Evolutionary conservation across 2,888 invertebrate genomes (phyloP).

Genomic region (Dendrolimus houi): DNA sequence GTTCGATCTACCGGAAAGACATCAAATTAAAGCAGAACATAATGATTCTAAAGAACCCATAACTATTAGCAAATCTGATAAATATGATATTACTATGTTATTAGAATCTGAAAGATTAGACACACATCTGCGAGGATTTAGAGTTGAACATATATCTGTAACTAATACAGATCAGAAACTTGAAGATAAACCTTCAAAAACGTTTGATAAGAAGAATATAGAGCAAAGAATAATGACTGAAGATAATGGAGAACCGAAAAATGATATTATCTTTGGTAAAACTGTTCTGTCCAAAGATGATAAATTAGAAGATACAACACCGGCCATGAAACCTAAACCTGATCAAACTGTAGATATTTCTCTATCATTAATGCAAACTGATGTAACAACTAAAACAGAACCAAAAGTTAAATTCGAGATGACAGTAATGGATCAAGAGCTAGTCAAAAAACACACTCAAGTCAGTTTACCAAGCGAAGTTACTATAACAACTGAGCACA

Average conservation of each 20-base stretch:
- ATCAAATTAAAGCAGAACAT: slow-evolving; percentile 32
- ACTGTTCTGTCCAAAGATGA: background rate
- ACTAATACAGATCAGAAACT: background rate
- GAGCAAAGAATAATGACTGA: background rate
- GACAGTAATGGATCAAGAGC: slow-evolving; percentile 41
- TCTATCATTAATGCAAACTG: slow-evolving; percentile 46
- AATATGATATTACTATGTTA: slow-evolving; percentile 34
- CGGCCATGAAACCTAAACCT: slow-evolving; percentile 13
- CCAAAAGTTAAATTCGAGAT: slow-evolving; percentile 51
- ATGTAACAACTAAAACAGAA: slow-evolving; percentile 26
- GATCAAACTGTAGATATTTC: slow-evolving; percentile 50
- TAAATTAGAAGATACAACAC: background rate
- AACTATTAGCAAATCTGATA: slow-evolving; percentile 15
- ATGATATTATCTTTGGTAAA: background rate
- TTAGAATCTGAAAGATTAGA: slow-evolving; percentile 51
- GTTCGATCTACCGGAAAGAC: slow-evolving; percentile 43
- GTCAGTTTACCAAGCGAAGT: slow-evolving; percentile 45
- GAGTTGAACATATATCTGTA: slow-evolving; percentile 9
- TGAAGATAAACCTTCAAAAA: slow-evolving; percentile 5
- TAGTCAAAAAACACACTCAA: slow-evolving; percentile 57
- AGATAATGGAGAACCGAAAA: background rate
- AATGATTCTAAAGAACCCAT: background rate
- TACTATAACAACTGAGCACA: slow-evolving; percentile 31
- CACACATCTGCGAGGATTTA: slow-evolving; percentile 28
- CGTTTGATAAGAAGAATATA: slow-evolving; percentile 1